Percentiles rank a stretch among this genome's conserved stretches.
phyloP scores from a whole-genome alignment of 2,113 vertebrate genomes.

The Semnopithecus entellus region DNA sequence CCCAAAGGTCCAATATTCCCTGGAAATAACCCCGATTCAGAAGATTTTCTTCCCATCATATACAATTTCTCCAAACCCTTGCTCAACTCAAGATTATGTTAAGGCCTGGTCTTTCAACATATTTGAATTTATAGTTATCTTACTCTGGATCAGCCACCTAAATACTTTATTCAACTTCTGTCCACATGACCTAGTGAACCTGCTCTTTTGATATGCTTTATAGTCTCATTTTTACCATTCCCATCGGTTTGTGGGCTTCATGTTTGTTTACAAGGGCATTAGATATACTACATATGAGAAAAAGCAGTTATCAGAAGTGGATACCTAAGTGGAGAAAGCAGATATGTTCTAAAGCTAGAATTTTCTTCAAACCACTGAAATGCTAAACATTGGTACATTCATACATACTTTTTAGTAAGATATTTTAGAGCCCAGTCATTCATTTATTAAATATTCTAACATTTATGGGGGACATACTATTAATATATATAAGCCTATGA shows the following conservation, averaged over 20 bases:
- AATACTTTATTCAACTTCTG: slow-evolving; percentile 3
- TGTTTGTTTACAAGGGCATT: neutral
- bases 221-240: slow-evolving; percentile 21
- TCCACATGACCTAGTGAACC: neutral
- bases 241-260: neutral
- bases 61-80: neutral
- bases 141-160: neutral
- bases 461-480: neutral
- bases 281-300: slow-evolving; percentile 1
- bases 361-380: slow-evolving; percentile 43
- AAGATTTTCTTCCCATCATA: neutral
- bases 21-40: neutral
- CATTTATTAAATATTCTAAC: slow-evolving; percentile 12
- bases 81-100: neutral
- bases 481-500: neutral
- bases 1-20: neutral
- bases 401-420: neutral
- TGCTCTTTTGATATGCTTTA: neutral
- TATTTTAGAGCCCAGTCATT: neutral
- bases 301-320: neutral
- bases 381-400: neutral
- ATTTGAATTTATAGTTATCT: neutral
- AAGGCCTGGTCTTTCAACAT: neutral
- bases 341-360: neutral
- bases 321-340: neutral